These are phyloP conservation scores for Ichneumon xanthorius DNA, from an alignment of 2,888 invertebrate genomes.

Conservation along the genomic window DNA sequence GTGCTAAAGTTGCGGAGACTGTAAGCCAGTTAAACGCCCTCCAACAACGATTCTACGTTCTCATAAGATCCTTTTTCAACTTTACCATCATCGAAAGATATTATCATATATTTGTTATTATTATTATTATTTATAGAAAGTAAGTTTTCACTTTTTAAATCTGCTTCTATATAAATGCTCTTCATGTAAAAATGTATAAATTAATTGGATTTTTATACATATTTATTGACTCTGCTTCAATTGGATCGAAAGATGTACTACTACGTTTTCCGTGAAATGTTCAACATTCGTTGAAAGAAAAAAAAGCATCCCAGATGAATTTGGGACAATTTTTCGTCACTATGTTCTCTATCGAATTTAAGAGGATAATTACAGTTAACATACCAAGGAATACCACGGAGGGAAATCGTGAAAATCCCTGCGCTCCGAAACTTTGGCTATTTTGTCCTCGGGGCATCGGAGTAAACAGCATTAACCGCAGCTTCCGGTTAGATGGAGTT, in stretches of 20 bases:
- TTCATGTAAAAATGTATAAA: too few species aligned
- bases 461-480: slow-evolving; percentile 65
- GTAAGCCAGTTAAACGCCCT: slow-evolving; percentile 65
- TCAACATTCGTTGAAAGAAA: neutral
- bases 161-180: too few species aligned
- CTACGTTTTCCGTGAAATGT: neutral
- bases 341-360: too few species aligned
- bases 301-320: too few species aligned
- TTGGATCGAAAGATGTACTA: neutral
- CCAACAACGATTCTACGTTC: slow-evolving; percentile 29
- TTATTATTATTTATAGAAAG: too few species aligned
- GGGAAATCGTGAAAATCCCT: slow-evolving; percentile 51
- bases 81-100: neutral
- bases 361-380: too few species aligned
- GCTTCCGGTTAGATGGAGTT: slow-evolving; percentile 56
- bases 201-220: too few species aligned
- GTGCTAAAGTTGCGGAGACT: slow-evolving; percentile 9
- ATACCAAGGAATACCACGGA: slow-evolving; percentile 1
- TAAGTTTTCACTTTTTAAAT: too few species aligned
- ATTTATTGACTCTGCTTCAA: too few species aligned
- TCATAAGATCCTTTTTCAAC: neutral
- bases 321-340: too few species aligned
- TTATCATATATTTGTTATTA: too few species aligned
- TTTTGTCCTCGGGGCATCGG: slow-evolving; percentile 42
- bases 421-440: neutral